Base-by-base conservation (phyloP, 2,113 vertebrate species). In the Oreochromis aureus region DNA sequence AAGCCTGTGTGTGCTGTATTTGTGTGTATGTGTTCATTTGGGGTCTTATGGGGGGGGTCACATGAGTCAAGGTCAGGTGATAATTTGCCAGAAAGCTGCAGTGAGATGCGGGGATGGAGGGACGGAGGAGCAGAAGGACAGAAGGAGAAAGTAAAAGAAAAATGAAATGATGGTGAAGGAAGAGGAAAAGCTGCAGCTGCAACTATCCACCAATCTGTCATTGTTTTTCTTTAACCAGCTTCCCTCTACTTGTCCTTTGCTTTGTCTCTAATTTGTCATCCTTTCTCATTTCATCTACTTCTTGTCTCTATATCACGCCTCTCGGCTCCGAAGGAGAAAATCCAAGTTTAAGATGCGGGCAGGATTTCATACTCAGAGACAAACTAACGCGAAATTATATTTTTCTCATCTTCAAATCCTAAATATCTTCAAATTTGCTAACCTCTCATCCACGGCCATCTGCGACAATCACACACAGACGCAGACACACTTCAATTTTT, bases 21-120 rank as follows among this genome's bases (percentile, higher is more conserved):
- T 71, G 80, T 76, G 78, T 63, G 44, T 36, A 58, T 63, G 44
- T 71, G 66, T 66, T 24, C 54, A 71, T 80, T 22, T 10, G 59
- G 54, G 71, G 71, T 30, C 71, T 76, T 59, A 30, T 66, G 44
- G 51, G 12, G 51, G 73, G 56, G 46, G 90, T 91, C 90, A 92
- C 15, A 46, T 18, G 51, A 93, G 91, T 89, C 92, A 95, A 95
- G 93, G 95, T 95, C 94, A 93, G 88, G 48, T 92, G 87, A 93
- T 94, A 91, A 95, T 94, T 93, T 79, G 80, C 73, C 61, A 79
- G 81, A 88, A 87, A 86, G 82, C 81, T 13, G 53, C 46, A 87
- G 78, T 46, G 81, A 87, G 79, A 89, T 78, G 66, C 51, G 27
- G 48, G 63, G 73, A 85, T 12, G 30, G 41, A 82, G 41, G 63